A percentile compares a stretch with the other conserved stretches of the same genome.
These are phyloP conservation scores for Hydraecia micacea DNA, from an alignment of 2,888 invertebrate species.

Conservation along the genomic window DNA sequence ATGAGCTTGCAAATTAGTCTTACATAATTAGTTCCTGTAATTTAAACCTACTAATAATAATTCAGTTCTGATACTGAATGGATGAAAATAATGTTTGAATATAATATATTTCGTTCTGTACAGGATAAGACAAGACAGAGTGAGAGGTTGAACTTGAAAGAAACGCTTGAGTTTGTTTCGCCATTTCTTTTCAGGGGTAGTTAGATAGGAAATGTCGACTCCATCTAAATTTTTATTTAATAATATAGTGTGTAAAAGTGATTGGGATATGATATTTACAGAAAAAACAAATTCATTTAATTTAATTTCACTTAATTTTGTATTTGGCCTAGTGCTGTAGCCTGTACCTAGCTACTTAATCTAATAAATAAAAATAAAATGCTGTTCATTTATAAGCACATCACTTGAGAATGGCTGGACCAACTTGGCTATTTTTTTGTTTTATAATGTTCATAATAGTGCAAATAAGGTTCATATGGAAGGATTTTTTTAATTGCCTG, in stretches of 20 bases:
- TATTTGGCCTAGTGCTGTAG: background rate
- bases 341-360: too few relatives aligned
- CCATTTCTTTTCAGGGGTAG: background rate
- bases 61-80: slow-evolving; percentile 5
- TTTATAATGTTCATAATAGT: too few relatives aligned
- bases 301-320: background rate
- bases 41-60: background rate
- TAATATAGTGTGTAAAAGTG: too few relatives aligned
- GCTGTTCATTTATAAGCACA: too few relatives aligned
- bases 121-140: background rate
- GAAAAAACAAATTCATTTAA: too few relatives aligned
- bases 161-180: background rate
- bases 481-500: too few relatives aligned
- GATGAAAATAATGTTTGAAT: slow-evolving; percentile 1
- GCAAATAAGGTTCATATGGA: too few relatives aligned
- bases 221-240: too few relatives aligned
- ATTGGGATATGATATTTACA: too few relatives aligned
- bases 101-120: background rate
- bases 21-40: slow-evolving; percentile 12
- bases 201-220: background rate
- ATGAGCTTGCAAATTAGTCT: background rate
- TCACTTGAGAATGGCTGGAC: background rate
- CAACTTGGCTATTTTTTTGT: background rate
- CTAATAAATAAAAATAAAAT: background rate
- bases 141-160: background rate